Evolutionary conservation across 2,797 vertebrate genomes (phyloP).

Genomic region (Acipenser ruthenus): DNA sequence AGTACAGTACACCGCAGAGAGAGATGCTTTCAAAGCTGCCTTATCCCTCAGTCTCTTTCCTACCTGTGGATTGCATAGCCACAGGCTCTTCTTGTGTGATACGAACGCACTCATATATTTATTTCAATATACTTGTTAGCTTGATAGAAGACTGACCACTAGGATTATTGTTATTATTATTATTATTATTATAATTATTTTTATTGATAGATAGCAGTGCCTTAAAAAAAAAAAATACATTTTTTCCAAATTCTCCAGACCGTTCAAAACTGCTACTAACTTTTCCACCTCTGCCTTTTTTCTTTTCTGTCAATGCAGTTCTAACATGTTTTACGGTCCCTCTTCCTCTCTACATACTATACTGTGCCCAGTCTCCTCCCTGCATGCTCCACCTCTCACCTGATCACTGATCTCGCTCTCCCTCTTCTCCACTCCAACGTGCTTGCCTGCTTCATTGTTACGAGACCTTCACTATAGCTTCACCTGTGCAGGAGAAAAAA

Average conservation of each 20-base stretch:
- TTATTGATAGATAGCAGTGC: not conserved
- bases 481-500: too few species aligned
- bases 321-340: conserved; percentile 66
- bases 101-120: conserved; percentile 11
- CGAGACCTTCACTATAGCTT: not conserved
- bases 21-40: conserved; percentile 16
- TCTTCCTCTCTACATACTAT: conserved; percentile 57
- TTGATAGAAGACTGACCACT: conserved; percentile 31
- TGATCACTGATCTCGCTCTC: not conserved
- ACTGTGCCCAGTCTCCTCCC: conserved; percentile 36
- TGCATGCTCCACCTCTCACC: conserved; percentile 20
- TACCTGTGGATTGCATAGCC: conserved; percentile 54
- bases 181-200: not conserved
- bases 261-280: conserved; percentile 19
- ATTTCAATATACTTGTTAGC: conserved; percentile 20
- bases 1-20: not conserved
- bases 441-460: conserved; percentile 2
- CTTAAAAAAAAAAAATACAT: conserved; percentile 5
- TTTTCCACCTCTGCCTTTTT: conserved; percentile 33
- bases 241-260: conserved; percentile 15
- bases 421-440: conserved; percentile 2
- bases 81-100: conserved; percentile 15
- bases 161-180: not conserved
- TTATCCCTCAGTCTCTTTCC: conserved; percentile 53
- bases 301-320: conserved; percentile 71